phyloP scores from a whole-genome alignment of 2,113 vertebrate species.

The Hemiscyllium ocellatum region DNA sequence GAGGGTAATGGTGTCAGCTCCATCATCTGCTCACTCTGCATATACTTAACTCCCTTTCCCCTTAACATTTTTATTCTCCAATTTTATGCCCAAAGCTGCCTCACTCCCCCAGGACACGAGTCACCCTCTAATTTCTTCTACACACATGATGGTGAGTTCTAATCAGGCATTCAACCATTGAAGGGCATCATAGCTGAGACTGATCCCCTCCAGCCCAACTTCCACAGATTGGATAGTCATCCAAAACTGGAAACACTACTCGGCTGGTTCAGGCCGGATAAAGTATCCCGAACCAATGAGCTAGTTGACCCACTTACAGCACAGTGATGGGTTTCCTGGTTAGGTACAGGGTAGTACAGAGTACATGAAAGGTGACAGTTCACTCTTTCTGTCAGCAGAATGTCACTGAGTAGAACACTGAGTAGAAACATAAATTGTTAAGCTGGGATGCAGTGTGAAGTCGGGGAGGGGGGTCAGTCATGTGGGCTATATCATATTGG shows the following conservation, averaged over 20 bases:
- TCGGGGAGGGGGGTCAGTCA: background rate
- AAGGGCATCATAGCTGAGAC: background rate
- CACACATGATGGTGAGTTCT: background rate
- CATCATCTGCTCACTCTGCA: background rate
- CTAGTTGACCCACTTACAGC: background rate
- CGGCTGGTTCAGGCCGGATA: background rate
- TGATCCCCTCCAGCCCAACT: background rate
- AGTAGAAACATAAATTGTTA: background rate
- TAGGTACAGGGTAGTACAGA: background rate
- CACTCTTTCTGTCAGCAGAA: background rate
- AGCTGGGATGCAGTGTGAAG: background rate
- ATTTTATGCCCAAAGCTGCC: background rate
- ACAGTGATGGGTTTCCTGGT: background rate
- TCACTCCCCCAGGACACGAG: too few relatives aligned
- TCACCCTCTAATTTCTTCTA: background rate
- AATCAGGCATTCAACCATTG: background rate
- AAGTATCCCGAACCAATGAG: background rate
- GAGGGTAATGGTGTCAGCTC: conserved; percentile 48
- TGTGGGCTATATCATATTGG: too few relatives aligned
- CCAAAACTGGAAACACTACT: too few relatives aligned
- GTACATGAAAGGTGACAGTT: background rate
- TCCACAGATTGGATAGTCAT: background rate
- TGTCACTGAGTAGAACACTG: background rate
- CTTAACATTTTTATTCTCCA: background rate
- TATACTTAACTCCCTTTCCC: background rate